Percentiles rank a stretch among this genome's conserved stretches.
These are phyloP conservation scores for Monochamus saltuarius DNA, from an alignment of 1,140 invertebrate genomes.

Conservation along the genomic window DNA sequence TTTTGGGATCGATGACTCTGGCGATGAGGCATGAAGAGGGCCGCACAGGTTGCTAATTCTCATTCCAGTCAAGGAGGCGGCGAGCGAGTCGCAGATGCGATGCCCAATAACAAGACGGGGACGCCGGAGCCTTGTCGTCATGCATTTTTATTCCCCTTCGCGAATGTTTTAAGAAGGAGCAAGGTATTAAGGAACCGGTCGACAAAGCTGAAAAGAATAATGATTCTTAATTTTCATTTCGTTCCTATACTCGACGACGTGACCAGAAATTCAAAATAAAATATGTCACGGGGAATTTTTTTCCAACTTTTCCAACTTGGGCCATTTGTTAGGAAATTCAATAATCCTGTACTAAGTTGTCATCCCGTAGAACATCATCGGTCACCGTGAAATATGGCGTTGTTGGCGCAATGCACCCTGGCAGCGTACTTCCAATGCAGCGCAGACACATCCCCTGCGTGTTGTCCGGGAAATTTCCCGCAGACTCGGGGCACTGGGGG, in stretches of 20 bases:
- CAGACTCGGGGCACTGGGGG: no score
- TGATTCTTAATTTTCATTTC: constrained; percentile 55
- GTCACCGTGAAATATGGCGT: constrained; percentile 48
- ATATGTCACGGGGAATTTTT: constrained; percentile 50
- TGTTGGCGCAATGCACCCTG: no score
- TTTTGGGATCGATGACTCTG: constrained; percentile 30
- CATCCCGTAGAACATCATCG: constrained; percentile 48
- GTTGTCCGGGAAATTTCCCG: no score
- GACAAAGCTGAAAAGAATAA: constrained; percentile 53
- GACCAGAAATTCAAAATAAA: constrained; percentile 47
- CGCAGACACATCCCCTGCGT: no score
- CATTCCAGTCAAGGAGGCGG: constrained; percentile 33
- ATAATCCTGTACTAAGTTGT: constrained; percentile 51
- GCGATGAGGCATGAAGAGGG: constrained; percentile 27
- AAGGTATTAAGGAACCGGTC: constrained; percentile 48
- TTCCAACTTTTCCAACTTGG: constrained; percentile 44
- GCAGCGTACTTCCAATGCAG: no score
- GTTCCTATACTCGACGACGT: constrained; percentile 50
- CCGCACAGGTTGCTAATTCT: constrained; percentile 34
- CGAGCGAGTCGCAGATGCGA: constrained; percentile 46
- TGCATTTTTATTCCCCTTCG: constrained; percentile 43
- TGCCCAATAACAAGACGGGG: constrained; percentile 46
- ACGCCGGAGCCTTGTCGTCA: constrained; percentile 31
- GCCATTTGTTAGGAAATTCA: constrained; percentile 52
- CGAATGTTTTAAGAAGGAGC: constrained; percentile 50